phyloP scores from a whole-genome alignment of 2,888 invertebrate species.

The Patella depressa region DNA sequence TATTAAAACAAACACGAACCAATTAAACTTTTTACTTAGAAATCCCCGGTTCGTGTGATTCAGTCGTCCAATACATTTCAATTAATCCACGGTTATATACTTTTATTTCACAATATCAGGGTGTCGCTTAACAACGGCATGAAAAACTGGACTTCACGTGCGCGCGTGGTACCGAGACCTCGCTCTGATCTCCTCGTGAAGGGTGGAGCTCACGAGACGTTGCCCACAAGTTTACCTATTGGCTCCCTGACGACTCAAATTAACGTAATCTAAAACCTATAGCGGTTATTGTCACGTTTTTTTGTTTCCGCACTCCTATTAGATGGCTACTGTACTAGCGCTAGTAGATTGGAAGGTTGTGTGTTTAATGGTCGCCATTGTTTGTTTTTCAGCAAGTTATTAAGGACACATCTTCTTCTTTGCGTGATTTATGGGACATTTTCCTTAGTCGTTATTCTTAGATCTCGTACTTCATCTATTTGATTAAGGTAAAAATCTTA shows the following conservation, averaged over 20 bases:
- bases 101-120: neutral
- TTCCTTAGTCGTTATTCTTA: neutral
- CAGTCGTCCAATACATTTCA: neutral
- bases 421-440: neutral
- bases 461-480: neutral
- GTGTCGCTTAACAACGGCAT: neutral
- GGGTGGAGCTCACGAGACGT: neutral
- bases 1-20: too few relatives aligned
- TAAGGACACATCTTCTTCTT: neutral
- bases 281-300: neutral
- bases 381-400: neutral
- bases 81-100: neutral
- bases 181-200: neutral
- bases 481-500: neutral
- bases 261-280: neutral
- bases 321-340: neutral
- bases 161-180: neutral
- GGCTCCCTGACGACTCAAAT: neutral
- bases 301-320: neutral
- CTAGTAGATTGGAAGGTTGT: neutral
- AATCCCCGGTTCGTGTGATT: too few relatives aligned
- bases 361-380: neutral
- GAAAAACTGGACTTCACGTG: neutral
- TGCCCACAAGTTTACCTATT: neutral
- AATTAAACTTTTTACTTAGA: too few relatives aligned